Percentiles rank a stretch among this genome's conserved stretches.
phyloP scores from a whole-genome alignment of 2,888 invertebrate species.

The Barypeithes pellucidus region DNA sequence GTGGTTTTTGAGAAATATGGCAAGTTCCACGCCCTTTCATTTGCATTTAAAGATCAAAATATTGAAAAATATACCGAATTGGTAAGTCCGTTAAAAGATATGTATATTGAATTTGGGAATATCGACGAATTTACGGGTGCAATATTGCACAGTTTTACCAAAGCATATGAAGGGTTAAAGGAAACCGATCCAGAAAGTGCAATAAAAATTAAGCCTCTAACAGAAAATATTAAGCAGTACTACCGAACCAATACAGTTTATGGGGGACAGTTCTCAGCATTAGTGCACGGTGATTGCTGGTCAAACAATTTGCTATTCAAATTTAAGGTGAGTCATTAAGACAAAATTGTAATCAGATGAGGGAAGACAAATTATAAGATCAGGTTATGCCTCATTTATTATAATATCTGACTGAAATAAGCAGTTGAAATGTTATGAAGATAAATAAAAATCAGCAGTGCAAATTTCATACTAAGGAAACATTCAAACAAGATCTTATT shows the following conservation, averaged over 20 bases:
- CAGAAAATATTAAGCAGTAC: conserved; percentile 2
- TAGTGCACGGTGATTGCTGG: conserved; percentile 51
- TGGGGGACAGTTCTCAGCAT: conserved; percentile 35
- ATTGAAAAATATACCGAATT: conserved; percentile 39
- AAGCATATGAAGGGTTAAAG: conserved; percentile 48
- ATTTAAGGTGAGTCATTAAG: not conserved
- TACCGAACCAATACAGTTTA: conserved; percentile 17
- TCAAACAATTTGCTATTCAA: conserved; percentile 55
- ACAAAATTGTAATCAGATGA: too few relatives aligned
- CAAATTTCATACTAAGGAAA: too few relatives aligned
- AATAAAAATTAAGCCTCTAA: conserved; percentile 6
- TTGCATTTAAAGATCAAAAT: conserved; percentile 37
- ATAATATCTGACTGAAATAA: too few relatives aligned
- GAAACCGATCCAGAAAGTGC: conserved; percentile 33
- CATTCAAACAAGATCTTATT: too few relatives aligned
- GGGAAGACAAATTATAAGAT: too few relatives aligned
- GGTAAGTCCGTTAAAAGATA: conserved; percentile 55
- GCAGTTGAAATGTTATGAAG: too few relatives aligned
- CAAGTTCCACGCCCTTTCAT: conserved; percentile 38
- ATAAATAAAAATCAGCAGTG: too few relatives aligned
- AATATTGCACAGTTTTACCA: conserved; percentile 47
- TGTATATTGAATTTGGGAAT: conserved; percentile 44
- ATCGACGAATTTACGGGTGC: conserved; percentile 51
- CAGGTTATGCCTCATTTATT: too few relatives aligned
- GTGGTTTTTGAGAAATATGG: conserved; percentile 33